phyloP scores from a whole-genome alignment of 1,140 invertebrate genomes.

The Galleria mellonella region DNA sequence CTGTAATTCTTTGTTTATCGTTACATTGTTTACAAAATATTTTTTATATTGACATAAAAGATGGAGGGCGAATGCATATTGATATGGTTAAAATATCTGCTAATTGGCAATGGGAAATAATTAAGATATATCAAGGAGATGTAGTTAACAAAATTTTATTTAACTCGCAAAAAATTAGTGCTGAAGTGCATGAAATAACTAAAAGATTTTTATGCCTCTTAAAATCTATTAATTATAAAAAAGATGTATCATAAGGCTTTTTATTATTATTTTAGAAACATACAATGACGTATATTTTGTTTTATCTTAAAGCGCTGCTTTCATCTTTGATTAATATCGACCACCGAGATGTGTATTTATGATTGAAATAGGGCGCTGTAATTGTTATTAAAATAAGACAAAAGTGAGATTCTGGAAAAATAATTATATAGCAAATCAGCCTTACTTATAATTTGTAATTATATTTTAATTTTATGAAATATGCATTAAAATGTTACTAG shows the following conservation, averaged over 20 bases:
- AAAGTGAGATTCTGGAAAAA: no score
- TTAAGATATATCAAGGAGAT: slow-evolving; percentile 39
- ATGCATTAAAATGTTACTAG: no score
- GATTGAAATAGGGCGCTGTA: no score
- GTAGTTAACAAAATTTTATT: slow-evolving; percentile 28
- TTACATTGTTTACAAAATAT: slow-evolving; percentile 26
- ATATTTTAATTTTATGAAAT: no score
- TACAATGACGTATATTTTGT: no score
- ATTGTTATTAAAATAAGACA: no score
- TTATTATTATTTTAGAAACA: no score
- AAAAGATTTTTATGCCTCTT: slow-evolving; percentile 38
- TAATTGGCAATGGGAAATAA: slow-evolving; percentile 61
- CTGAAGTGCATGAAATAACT: slow-evolving; percentile 16
- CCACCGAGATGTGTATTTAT: no score
- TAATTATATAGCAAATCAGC: no score
- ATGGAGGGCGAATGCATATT: slow-evolving; percentile 21
- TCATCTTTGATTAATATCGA: no score
- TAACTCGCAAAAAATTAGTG: slow-evolving; percentile 33
- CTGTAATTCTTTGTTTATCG: slow-evolving; percentile 31
- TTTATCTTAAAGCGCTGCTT: no score
- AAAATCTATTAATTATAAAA: slow-evolving; percentile 27
- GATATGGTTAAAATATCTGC: slow-evolving; percentile 34
- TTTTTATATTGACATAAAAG: slow-evolving; percentile 43
- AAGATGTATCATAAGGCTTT: not conserved
- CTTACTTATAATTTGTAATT: not conserved